A percentile compares a stretch with the other conserved stretches of the same genome.
phyloP scores from a whole-genome alignment of 2,113 vertebrate species.

The Pterocles gutturalis region DNA sequence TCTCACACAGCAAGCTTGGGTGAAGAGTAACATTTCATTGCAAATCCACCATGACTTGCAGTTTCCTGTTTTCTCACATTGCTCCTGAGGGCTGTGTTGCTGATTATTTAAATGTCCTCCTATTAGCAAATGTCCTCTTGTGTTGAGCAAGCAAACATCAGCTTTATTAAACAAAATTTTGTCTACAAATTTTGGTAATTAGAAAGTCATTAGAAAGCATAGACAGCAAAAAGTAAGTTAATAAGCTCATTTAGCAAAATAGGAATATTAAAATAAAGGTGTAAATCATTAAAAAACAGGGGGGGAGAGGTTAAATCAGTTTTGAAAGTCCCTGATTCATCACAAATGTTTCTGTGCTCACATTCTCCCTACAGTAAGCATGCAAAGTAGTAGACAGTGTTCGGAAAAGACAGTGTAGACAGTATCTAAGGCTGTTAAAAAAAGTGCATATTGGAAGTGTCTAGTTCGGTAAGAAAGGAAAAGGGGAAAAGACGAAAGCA shows the following conservation, averaged over 20 bases:
- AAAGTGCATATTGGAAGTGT: not conserved
- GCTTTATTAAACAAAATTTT: not conserved
- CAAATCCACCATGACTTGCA: not conserved
- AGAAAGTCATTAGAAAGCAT: not conserved
- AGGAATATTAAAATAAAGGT: not conserved
- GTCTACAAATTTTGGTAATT: not conserved
- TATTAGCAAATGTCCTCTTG: not conserved
- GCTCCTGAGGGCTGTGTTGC: not conserved
- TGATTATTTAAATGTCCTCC: not conserved
- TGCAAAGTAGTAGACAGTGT: not conserved
- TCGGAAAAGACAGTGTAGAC: not conserved
- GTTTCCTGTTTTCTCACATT: not conserved
- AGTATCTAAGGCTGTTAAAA: not conserved
- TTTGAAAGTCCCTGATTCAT: not conserved
- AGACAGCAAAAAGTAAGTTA: not conserved
- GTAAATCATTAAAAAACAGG: not conserved
- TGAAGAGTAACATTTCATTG: not conserved
- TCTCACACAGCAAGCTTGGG: accelerated
- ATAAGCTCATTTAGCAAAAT: not conserved
- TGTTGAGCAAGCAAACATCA: not conserved
- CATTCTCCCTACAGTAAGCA: not conserved
- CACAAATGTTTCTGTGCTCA: not conserved
- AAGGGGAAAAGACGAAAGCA: accelerated
- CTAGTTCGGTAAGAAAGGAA: not conserved
- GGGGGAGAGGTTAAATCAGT: not conserved